A percentile compares a stretch with the other conserved stretches of the same genome.
Evolutionary conservation across 2,888 invertebrate genomes (phyloP).

Genomic region (Apocheima hispidaria): DNA sequence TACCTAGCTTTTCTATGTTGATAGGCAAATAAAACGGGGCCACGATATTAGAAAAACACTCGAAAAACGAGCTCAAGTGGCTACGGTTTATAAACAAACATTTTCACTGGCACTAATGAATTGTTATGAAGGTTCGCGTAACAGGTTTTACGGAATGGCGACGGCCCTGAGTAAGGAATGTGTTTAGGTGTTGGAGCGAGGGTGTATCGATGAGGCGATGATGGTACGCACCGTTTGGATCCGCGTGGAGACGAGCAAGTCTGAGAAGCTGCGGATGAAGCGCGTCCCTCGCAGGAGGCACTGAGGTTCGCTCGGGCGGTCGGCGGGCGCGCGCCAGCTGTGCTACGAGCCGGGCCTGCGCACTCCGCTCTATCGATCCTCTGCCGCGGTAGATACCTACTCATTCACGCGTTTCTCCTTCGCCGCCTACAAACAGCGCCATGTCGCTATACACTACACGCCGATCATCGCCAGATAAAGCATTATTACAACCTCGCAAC

Average conservation of each 20-base stretch:
- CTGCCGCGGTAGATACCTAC: conserved; percentile 47
- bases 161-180: conserved; percentile 20
- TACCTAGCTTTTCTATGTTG: neutral
- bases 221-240: conserved; percentile 76
- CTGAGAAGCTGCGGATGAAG: conserved; percentile 64
- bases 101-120: conserved; percentile 56
- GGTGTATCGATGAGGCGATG: conserved; percentile 2
- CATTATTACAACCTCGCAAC: conserved; percentile 71
- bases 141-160: conserved; percentile 74
- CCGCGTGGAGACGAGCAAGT: conserved; percentile 70
- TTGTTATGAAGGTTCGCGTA: conserved; percentile 65
- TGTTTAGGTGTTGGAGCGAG: neutral
- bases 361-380: conserved; percentile 81
- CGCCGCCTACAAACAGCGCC: conserved; percentile 77
- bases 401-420: conserved; percentile 78
- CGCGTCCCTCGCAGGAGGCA: conserved; percentile 64
- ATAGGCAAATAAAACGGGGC: neutral
- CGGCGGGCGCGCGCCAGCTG: conserved; percentile 75
- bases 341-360: conserved; percentile 69
- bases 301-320: conserved; percentile 64
- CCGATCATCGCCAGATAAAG: conserved; percentile 79
- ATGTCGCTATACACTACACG: conserved; percentile 70
- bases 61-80: conserved; percentile 12
- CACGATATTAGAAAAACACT: conserved; percentile 17
- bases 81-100: conserved; percentile 68